These are phyloP conservation scores for Thunnus thynnus DNA, from an alignment of 2,113 vertebrate genomes.

Conservation along the genomic window DNA sequence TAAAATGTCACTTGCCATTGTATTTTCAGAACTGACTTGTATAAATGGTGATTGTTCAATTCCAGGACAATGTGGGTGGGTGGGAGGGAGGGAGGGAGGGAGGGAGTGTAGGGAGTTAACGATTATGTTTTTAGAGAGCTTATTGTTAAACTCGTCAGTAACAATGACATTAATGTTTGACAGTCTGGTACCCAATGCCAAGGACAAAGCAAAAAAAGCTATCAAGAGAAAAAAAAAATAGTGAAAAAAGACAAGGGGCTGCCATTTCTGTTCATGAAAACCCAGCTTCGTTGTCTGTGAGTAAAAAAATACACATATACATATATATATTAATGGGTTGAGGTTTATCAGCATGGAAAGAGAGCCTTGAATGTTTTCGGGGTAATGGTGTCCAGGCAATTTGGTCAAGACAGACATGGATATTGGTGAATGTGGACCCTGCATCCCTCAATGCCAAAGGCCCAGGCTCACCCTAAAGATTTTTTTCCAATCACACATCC, in stretches of 20 bases:
- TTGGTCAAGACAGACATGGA: conserved; percentile 45
- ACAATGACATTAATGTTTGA: conserved; percentile 56
- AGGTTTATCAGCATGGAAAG: conserved; percentile 65
- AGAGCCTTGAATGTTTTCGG: conserved; percentile 81
- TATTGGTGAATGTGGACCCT: conserved; percentile 74
- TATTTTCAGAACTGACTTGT: conserved; percentile 79
- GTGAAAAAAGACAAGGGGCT: conserved; percentile 20
- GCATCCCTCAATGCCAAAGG: conserved; percentile 78
- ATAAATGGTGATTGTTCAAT: conserved; percentile 67
- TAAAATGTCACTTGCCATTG: conserved; percentile 73
- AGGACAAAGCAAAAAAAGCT: conserved; percentile 59
- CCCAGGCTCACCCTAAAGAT: conserved; percentile 62
- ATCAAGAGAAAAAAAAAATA: conserved; percentile 2
- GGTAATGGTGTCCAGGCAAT: conserved; percentile 62
- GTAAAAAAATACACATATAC: conserved; percentile 15
- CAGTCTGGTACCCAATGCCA: conserved; percentile 68
- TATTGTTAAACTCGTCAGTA: conserved; percentile 55
- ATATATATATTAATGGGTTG: conserved; percentile 29
- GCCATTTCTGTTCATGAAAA: conserved; percentile 57
- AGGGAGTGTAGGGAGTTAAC: neutral
- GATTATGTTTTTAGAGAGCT: conserved; percentile 57
- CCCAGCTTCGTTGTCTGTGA: conserved; percentile 34
- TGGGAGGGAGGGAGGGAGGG: neutral
- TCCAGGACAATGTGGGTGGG: conserved; percentile 34
- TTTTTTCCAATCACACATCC: conserved; percentile 40